Base-by-base conservation (phyloP, 1,140 invertebrate species). In the Heliconius hermathena region DNA sequence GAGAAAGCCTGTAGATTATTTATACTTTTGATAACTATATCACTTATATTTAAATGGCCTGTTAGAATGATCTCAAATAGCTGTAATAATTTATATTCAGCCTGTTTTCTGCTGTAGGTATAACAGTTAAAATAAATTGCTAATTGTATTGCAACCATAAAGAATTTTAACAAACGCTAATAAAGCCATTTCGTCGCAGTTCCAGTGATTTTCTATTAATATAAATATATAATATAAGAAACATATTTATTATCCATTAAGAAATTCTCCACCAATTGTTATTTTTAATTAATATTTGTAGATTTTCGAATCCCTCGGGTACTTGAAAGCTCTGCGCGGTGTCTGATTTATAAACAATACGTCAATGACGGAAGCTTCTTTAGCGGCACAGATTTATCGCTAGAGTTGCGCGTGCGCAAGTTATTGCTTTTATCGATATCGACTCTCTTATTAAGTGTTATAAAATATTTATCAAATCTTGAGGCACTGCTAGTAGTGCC, bases 291-390 rank as follows among this genome's bases (percentile, higher is more conserved):
- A 66, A 66, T 66, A 66, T 49, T 76, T 60, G 38, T 66, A 33
- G 41, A 74, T 74, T 36, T 74, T 75, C 36, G 41, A 26, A 71
- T 70, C 38, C 36, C 8, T 70, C 60, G 82, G 26, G 73, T 71
- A 36, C 57, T 60, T 79, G 73, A 36, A 70, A 75, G 73, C 74
- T 79, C 57, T 76, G 70, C 57, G 74, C 90, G 85, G 84, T 85
- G 83, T 89, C 83, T 91, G 89, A 91, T 94, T 93, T 94, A 94
- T 93, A 93, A 94, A 93, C 93, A 94, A 94, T 93, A 90, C 90
- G 89, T 92, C 91, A 92, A 84, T 94, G 93, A 94, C 93, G 92
- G 92, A 90, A 93, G 91, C 93, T 94, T 91, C 93, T 93, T 93
- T 94, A 94, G 89, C 89, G 89, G 91, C 87, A 84, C 88, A 91